phyloP scores from a whole-genome alignment of 1,140 invertebrate genomes.

The Cyclina sinensis region DNA sequence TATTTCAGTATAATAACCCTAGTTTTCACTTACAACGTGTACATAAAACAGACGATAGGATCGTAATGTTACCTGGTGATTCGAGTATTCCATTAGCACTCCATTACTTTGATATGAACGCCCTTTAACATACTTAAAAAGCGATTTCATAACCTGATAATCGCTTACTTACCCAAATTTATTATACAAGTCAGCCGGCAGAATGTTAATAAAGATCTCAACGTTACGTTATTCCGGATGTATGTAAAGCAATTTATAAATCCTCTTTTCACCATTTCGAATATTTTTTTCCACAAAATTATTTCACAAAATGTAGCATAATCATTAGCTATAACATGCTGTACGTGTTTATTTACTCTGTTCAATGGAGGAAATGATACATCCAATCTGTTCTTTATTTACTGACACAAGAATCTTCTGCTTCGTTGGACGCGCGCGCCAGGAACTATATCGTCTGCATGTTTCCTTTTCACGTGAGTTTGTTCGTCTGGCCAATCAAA shows the following conservation, averaged over 20 bases:
- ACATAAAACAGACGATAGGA: neutral
- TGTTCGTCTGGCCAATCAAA: conserved; percentile 42
- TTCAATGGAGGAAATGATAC: conserved; percentile 27
- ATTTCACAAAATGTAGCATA: conserved; percentile 6
- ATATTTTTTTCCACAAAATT: neutral
- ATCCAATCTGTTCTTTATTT: conserved; percentile 37
- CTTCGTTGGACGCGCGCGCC: conserved; percentile 45
- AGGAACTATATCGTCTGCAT: conserved; percentile 47
- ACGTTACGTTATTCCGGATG: conserved; percentile 8
- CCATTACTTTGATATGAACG: conserved; percentile 25
- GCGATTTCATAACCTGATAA: conserved; percentile 53
- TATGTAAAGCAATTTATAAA: neutral
- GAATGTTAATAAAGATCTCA: conserved; percentile 15
- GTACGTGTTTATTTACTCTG: conserved; percentile 10
- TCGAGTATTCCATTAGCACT: conserved; percentile 20
- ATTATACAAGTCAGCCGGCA: conserved; percentile 31
- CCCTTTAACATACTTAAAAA: conserved; percentile 36
- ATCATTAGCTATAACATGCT: neutral
- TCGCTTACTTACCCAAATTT: conserved; percentile 37
- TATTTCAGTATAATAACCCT: neutral
- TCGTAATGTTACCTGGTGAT: conserved; percentile 6
- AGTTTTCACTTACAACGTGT: conserved; percentile 25
- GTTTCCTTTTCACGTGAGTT: conserved; percentile 40
- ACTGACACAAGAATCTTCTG: conserved; percentile 48
- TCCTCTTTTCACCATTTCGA: conserved; percentile 33